phyloP scores from a whole-genome alignment of 2,797 vertebrate species.

The Chaunax sp. region DNA sequence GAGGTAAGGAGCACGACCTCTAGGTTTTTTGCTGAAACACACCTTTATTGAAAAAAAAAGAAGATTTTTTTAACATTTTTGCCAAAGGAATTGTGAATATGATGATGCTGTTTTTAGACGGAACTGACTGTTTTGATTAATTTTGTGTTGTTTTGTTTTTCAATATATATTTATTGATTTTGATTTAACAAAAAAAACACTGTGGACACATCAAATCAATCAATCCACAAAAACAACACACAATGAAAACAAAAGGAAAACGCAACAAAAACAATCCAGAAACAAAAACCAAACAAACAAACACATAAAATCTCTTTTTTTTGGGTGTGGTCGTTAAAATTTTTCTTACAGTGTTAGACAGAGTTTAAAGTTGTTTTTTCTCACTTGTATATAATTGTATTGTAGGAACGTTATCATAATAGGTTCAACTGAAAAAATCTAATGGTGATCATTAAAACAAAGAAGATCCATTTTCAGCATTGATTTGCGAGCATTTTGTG shows the following conservation, averaged over 20 bases:
- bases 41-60: constrained; percentile 31
- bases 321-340: background rate
- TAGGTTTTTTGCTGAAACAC: constrained; percentile 10
- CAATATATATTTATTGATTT: too few species aligned
- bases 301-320: background rate
- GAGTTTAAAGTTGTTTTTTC: too few species aligned
- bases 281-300: too few species aligned
- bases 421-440: background rate
- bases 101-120: constrained; percentile 5
- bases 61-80: constrained; percentile 20
- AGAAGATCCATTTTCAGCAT: too few species aligned
- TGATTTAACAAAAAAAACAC: too few species aligned
- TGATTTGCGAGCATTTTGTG: too few species aligned
- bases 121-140: background rate
- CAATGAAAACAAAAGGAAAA: too few species aligned
- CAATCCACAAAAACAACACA: too few species aligned
- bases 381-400: background rate
- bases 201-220: too few species aligned
- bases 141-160: too few species aligned
- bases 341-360: too few species aligned
- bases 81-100: background rate
- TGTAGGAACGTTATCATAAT: background rate
- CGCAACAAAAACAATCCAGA: too few species aligned
- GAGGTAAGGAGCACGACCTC: constrained; percentile 22
- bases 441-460: background rate